A percentile compares a stretch with the other conserved stretches of the same genome.
phyloP scores from a whole-genome alignment of 2,797 vertebrate genomes.

The Rhinichthys osculus region DNA sequence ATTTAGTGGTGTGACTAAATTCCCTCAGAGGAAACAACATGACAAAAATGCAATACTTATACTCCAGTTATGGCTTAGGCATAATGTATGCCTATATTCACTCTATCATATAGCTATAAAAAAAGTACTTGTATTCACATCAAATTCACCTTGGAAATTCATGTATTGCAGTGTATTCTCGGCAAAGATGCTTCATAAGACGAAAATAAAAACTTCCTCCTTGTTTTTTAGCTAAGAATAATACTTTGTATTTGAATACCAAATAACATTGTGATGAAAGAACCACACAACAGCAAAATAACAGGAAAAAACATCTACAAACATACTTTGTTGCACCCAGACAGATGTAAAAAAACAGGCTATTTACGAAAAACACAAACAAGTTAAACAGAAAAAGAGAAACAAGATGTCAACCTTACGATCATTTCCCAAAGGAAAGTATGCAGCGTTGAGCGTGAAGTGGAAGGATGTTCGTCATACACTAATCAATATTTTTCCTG shows the following conservation, averaged over 20 bases:
- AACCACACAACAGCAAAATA: conserved; percentile 67
- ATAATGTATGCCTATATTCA: conserved; percentile 17
- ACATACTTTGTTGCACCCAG: conserved; percentile 75
- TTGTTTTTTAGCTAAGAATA: conserved; percentile 78
- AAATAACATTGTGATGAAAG: conserved; percentile 68
- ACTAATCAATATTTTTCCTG: conserved; percentile 72
- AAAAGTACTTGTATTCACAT: neutral
- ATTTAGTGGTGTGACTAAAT: conserved; percentile 3
- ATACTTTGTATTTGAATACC: conserved; percentile 80
- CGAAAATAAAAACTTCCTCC: conserved; percentile 72
- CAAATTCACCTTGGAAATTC: neutral
- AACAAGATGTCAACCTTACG: conserved; percentile 49
- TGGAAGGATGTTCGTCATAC: conserved; percentile 72
- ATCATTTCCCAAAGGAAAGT: conserved; percentile 55
- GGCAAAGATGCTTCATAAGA: conserved; percentile 48
- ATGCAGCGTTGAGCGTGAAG: conserved; percentile 60
- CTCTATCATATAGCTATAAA: neutral
- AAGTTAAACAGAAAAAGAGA: conserved; percentile 40
- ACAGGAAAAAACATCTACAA: conserved; percentile 79
- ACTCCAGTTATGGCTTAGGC: conserved; percentile 2
- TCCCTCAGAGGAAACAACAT: conserved; percentile 16
- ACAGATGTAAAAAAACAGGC: conserved; percentile 65
- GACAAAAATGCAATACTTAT: neutral
- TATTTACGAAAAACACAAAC: conserved; percentile 53
- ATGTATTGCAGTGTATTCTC: conserved; percentile 1